These are phyloP conservation scores for Abramis brama DNA, from an alignment of 2,113 vertebrate species.

Conservation along the genomic window DNA sequence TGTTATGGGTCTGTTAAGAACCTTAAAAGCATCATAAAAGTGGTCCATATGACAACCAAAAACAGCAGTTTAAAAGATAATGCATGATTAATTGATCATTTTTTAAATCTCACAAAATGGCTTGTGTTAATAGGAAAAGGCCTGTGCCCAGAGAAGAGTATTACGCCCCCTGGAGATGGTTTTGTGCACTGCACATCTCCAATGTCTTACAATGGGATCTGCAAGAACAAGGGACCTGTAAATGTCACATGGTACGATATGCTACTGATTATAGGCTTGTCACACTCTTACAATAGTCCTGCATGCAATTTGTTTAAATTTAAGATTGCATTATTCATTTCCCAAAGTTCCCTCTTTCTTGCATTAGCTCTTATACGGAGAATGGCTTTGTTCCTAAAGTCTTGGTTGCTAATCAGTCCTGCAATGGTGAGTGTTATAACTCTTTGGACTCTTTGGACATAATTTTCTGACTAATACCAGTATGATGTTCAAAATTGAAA, in stretches of 20 bases:
- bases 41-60: no score
- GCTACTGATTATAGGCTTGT: background rate
- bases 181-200: constrained; percentile 66
- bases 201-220: constrained; percentile 56
- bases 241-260: constrained; percentile 65
- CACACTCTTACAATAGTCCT: background rate
- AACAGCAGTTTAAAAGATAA: background rate
- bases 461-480: background rate
- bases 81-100: background rate
- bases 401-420: background rate
- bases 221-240: constrained; percentile 29
- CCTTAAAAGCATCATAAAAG: no score
- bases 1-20: background rate
- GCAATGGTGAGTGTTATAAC: constrained; percentile 31
- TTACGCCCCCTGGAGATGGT: constrained; percentile 49
- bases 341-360: background rate
- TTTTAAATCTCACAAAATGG: background rate
- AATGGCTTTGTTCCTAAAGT: background rate
- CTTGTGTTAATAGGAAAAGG: constrained; percentile 52
- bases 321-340: background rate
- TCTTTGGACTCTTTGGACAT: background rate
- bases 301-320: background rate
- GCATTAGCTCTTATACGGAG: constrained; percentile 37
- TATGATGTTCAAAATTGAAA: background rate
- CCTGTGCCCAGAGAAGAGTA: constrained; percentile 50